Conservation (phyloP, 2,113 vertebrate species). For the Egretta garzetta region DNA sequence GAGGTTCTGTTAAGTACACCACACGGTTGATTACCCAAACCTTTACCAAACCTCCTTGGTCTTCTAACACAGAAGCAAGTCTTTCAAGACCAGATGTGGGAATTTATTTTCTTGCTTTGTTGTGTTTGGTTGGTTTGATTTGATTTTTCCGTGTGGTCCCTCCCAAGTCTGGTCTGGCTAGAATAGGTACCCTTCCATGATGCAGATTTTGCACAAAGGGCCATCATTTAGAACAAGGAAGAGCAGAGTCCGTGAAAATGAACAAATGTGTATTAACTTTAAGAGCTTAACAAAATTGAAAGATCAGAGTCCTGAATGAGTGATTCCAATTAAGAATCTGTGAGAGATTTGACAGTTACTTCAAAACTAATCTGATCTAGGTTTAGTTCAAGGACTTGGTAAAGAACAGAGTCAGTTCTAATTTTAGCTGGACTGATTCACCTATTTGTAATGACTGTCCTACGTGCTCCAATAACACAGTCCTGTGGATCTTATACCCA, state of each 20-base stretch:
- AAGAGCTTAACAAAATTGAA: background rate
- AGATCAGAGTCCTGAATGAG: background rate
- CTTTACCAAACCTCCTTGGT: background rate
- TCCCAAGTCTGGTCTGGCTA: background rate
- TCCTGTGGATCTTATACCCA: background rate
- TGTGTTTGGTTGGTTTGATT: background rate
- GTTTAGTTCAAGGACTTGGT: slow-evolving; percentile 59
- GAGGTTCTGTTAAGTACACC: background rate
- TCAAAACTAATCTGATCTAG: slow-evolving; percentile 1
- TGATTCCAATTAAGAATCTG: background rate
- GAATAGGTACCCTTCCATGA: fast-evolving
- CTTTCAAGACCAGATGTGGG: background rate
- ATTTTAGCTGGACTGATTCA: slow-evolving; percentile 24
- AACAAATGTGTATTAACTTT: background rate
- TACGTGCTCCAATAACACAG: background rate
- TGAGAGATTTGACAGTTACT: background rate
- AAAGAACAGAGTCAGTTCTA: slow-evolving; percentile 32
- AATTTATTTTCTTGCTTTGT: background rate
- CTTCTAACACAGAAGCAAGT: background rate
- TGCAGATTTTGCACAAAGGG: background rate
- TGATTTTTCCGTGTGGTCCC: background rate
- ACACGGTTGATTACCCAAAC: background rate
- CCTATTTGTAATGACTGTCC: background rate
- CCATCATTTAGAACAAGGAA: background rate
- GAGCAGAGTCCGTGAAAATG: background rate